Base-by-base conservation (phyloP, 2,113 vertebrate species). In the Pycnonotus jocosus region DNA sequence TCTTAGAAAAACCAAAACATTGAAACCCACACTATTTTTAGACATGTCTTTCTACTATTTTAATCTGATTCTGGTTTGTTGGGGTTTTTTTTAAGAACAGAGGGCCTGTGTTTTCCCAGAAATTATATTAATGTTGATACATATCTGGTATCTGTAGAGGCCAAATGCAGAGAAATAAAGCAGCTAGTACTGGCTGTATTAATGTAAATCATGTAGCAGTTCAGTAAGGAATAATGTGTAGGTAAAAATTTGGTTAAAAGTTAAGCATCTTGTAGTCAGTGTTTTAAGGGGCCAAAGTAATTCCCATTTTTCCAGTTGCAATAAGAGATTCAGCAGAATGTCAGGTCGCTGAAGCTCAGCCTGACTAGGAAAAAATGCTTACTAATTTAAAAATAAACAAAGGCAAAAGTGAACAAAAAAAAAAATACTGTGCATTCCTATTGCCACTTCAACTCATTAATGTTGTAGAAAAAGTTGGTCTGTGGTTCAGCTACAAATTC, bases 1-100 rank as follows among this genome's bases (percentile, higher is more conserved):
- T 64, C 30, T 37, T 82, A 48, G 54, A 76, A 84, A 83, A 88
- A 57, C 3, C 70, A 47, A 83, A 92, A 48, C 53, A 57, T 66
- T 87, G 58, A 42, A 90, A 80, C 2, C 18, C 25, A 48, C 0
- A 1, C 31, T 96, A 86, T 96, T 93, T 95, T 95, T 94, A 90
- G 60, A 27, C 12, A 38, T n/a, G 15, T 70, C 40, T 71, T 24
- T 57, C 35, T 85, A 35, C 77, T 90, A 57, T 95, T 96, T 92
- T 88, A 92, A 69, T 93, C 73, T 77, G 40, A 30, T 73, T 90
- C 15, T 37, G 56, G 86, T 76, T 76, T 60, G n/a, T n/a, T n/a
- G n/a, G n/a, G n/a, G n/a, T 37, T 60, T 25, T 33, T 66, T n/a
- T 47, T 60, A 81, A 86, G 54, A 28, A 82, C 78, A 62, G 30